phyloP scores from a whole-genome alignment of 2,888 invertebrate species.

The Synergus japonicus region DNA sequence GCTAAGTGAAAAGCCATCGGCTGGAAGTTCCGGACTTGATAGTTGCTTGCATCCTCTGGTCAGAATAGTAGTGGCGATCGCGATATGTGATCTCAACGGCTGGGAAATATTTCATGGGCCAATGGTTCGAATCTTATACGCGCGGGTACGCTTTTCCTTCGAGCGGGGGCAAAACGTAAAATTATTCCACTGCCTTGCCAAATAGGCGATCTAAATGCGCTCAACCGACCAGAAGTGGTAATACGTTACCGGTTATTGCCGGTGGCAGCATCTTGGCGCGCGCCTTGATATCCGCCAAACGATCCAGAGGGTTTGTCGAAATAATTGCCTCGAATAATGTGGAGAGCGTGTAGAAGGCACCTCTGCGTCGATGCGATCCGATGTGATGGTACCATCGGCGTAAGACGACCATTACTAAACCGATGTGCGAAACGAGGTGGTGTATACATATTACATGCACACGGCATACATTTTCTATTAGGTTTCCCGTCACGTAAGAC shows the following conservation, averaged over 20 bases:
- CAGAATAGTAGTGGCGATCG: slow-evolving; percentile 30
- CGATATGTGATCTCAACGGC: slow-evolving; percentile 35
- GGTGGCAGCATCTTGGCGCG: slow-evolving; percentile 68
- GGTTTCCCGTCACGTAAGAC: slow-evolving; percentile 34
- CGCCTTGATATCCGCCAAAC: slow-evolving; percentile 44
- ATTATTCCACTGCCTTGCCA: slow-evolving; percentile 71
- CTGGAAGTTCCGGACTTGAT: slow-evolving; percentile 6
- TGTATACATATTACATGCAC: slow-evolving; percentile 4
- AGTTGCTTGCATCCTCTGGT: slow-evolving; percentile 16
- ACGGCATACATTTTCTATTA: slow-evolving; percentile 26
- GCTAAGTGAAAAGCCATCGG: slow-evolving; percentile 10
- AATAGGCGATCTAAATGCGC: slow-evolving; percentile 74
- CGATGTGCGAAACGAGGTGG: slow-evolving; percentile 10
- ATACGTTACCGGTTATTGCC: slow-evolving; percentile 73
- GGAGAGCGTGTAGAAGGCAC: slow-evolving; percentile 23
- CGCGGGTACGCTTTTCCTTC: slow-evolving; percentile 60
- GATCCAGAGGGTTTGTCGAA: slow-evolving; percentile 41
- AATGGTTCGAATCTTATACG: slow-evolving; percentile 58
- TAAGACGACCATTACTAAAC: slow-evolving; percentile 19
- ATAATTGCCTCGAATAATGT: slow-evolving; percentile 39
- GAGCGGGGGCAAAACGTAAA: slow-evolving; percentile 67
- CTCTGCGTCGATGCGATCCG: background rate
- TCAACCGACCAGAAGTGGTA: slow-evolving; percentile 73
- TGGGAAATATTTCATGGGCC: slow-evolving; percentile 60
- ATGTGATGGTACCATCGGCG: background rate